phyloP scores from a whole-genome alignment of 37 sponge, comb jelly and placozoan species.

The Corticium candelabrum region DNA sequence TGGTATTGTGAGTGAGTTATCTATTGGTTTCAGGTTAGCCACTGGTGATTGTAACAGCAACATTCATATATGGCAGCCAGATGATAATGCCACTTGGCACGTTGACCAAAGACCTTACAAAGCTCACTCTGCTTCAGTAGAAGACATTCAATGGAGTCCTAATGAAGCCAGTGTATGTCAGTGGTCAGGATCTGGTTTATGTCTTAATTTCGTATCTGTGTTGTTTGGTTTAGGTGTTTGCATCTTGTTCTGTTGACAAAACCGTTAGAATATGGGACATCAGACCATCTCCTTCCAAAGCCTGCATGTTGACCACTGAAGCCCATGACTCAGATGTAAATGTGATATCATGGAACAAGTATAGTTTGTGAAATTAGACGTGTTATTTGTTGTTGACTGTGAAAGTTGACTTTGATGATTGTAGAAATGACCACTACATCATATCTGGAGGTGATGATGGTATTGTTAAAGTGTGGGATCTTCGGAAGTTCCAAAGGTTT shows the following conservation, averaged over 20 bases:
- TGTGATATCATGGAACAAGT: constrained; percentile 93
- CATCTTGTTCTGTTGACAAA: constrained; percentile 86
- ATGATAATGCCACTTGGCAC: constrained; percentile 44
- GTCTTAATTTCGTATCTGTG: neutral
- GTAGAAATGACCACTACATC: constrained; percentile 59
- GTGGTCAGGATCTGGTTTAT: neutral
- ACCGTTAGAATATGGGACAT: constrained; percentile 86
- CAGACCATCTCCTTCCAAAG: constrained; percentile 69
- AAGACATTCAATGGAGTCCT: constrained; percentile 98
- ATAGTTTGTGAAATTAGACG: too few species aligned
- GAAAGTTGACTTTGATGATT: too few species aligned
- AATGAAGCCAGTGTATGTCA: constrained; percentile 77
- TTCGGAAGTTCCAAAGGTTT: constrained; percentile 76
- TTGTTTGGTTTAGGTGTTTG: constrained; percentile 61
- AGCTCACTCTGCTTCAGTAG: constrained; percentile 77
- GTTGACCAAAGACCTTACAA: constrained; percentile 73
- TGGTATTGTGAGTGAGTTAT: too few species aligned
- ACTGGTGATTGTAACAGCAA: constrained; percentile 79
- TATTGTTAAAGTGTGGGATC: constrained; percentile 89
- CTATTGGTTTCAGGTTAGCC: too few species aligned
- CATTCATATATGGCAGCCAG: constrained; percentile 89
- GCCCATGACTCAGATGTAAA: constrained; percentile 96
- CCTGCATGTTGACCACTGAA: constrained; percentile 83
- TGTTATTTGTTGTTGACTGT: too few species aligned
- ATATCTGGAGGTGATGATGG: constrained; percentile 97